A percentile compares a stretch with the other conserved stretches of the same genome.
Conservation (phyloP, 2,888 invertebrate genomes). For the Drosophila fulvimacula region DNA sequence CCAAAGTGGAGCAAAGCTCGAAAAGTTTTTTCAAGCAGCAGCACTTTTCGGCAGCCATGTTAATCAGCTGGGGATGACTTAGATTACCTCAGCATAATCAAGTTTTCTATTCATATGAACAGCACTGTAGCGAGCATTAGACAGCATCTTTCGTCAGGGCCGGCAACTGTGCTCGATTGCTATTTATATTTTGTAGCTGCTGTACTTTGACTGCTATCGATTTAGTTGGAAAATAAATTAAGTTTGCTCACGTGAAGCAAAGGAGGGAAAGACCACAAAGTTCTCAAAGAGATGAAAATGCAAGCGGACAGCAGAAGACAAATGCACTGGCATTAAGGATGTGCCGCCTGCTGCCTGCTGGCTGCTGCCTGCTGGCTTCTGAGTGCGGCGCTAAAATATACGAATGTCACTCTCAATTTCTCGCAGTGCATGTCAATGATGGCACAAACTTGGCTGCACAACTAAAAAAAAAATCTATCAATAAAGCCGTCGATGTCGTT, state of each 20-base stretch:
- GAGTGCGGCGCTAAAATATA: constrained; percentile 47
- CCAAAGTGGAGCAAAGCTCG: constrained; percentile 7
- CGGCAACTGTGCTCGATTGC: constrained; percentile 42
- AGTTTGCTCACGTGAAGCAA: constrained; percentile 47
- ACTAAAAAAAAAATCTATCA: constrained; percentile 63
- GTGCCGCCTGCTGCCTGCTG: constrained; percentile 11
- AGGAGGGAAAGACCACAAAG: constrained; percentile 36
- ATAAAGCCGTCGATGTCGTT: constrained; percentile 14
- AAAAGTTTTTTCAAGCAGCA: constrained; percentile 2
- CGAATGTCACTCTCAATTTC: constrained; percentile 71
- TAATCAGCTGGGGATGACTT: neutral
- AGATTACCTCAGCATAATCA: neutral
- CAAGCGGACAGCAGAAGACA: constrained; percentile 52
- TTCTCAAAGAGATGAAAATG: constrained; percentile 39
- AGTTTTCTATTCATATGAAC: constrained; percentile 2
- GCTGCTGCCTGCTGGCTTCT: constrained; percentile 7
- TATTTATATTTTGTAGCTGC: constrained; percentile 13
- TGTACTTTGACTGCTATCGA: constrained; percentile 54
- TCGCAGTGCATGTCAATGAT: constrained; percentile 60
- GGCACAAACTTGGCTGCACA: constrained; percentile 32
- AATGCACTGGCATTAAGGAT: constrained; percentile 59
- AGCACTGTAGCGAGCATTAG: constrained; percentile 6
- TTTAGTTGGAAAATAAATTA: constrained; percentile 73
- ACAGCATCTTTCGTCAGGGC: constrained; percentile 38
- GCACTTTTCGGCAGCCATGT: constrained; percentile 1